These are phyloP conservation scores for Tetramorium simillimum DNA, from an alignment of 1,140 invertebrate species.

Conservation along the genomic window DNA sequence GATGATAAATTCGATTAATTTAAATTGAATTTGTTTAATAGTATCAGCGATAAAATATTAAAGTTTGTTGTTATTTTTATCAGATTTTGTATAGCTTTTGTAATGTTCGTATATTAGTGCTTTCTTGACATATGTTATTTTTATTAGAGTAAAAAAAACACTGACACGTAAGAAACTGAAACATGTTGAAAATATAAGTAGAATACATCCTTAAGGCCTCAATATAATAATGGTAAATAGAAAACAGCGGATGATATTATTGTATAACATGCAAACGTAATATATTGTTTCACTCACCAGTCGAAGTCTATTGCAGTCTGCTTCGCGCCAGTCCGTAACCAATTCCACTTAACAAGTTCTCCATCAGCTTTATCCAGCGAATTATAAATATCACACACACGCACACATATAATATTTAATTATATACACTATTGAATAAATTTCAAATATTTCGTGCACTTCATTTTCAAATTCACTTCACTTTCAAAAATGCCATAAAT, in stretches of 20 bases:
- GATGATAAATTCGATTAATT: not conserved
- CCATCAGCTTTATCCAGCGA: not conserved
- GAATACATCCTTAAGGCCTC: not conserved
- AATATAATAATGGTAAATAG: not conserved
- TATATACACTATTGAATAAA: too few species aligned
- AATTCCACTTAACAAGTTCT: not conserved
- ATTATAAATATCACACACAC: not conserved
- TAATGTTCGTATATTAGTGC: not conserved
- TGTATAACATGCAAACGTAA: not conserved
- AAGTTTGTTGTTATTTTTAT: not conserved
- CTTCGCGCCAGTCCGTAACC: not conserved
- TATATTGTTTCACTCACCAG: constrained; percentile 8
- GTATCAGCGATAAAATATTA: not conserved
- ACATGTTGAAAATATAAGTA: not conserved
- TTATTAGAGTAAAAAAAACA: not conserved
- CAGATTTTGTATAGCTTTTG: not conserved
- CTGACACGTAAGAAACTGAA: not conserved
- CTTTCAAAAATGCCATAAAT: not conserved
- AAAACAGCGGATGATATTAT: not conserved
- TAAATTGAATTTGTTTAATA: not conserved
- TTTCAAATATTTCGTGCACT: not conserved
- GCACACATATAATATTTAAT: too few species aligned
- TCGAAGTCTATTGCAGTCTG: not conserved
- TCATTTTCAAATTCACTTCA: not conserved
- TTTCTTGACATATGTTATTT: not conserved